Percentiles rank a stretch among this genome's conserved stretches.
Evolutionary conservation across 92 coral and sea anemone species (phyloP).

Genomic region (Heteractis magnifica): DNA sequence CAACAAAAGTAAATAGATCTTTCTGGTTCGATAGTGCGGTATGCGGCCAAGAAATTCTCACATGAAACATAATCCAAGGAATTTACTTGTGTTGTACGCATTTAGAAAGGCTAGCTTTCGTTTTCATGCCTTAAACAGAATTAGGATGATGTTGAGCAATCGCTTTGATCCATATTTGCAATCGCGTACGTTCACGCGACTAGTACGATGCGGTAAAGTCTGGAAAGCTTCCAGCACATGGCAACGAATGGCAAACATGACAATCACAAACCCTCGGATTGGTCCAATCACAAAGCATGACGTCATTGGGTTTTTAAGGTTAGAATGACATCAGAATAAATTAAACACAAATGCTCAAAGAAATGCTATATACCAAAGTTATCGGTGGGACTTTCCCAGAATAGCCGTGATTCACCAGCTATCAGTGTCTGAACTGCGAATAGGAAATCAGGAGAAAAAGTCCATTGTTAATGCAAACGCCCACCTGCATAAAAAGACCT

Average conservation of each 20-base stretch:
- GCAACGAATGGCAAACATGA: background rate
- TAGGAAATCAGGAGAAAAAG: constrained; percentile 3
- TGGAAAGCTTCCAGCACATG: background rate
- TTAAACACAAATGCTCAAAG: background rate
- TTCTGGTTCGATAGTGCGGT: constrained; percentile 1
- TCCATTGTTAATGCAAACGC: constrained; percentile 16
- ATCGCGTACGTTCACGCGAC: background rate
- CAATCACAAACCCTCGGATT: constrained; percentile 2
- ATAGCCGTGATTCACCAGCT: constrained; percentile 43
- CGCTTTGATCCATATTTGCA: background rate
- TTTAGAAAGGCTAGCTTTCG: background rate
- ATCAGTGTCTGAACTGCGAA: constrained; percentile 24
- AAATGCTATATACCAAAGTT: constrained; percentile 31
- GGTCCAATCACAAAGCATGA: background rate
- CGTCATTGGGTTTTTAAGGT: background rate
- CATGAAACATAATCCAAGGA: background rate
- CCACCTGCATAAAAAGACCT: constrained; percentile 25
- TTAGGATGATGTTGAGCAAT: background rate
- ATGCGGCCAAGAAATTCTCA: background rate
- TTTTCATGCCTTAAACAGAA: background rate
- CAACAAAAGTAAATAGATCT: constrained; percentile 21
- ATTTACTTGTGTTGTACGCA: background rate
- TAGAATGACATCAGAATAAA: constrained; percentile 10
- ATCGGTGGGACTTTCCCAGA: constrained; percentile 67
- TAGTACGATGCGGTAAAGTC: background rate